Evolutionary conservation across 2,888 invertebrate genomes (phyloP), one percentile per base, ranked within the genome.

Genomic region (Temnothorax rugatulus): DNA sequence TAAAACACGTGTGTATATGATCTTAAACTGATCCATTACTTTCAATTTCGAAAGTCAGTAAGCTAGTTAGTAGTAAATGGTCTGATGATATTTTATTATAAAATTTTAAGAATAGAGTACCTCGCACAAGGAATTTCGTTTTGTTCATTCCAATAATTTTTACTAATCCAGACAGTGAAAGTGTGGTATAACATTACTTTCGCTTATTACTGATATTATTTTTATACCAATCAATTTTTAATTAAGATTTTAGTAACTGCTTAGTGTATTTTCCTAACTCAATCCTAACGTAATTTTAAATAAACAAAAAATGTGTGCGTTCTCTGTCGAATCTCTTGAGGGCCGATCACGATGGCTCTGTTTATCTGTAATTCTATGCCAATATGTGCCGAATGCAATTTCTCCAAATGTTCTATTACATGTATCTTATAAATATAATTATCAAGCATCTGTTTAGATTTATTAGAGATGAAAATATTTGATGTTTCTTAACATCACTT

Each of bases 311-410:
- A n/a, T 75, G 41, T 68, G 54, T 44, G n/a, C 21, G 25, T 77
- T 77, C 15, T 68, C 3, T 79, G 18, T 71, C 79, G 81, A 88
- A 89, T 89, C 74, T 89, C 85, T 61, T 63, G 82, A 87, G 61
- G 73, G 54, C 64, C 82, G 64, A 86, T 29, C 8, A 15, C 57
- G 47, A 76, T 84, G 85, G 69, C 77, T 59, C 74, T 66, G 84
- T 85, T 54, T 75, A 66, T 84, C 88, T 90, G 64, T 89, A 84
- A 90, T 77, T 91, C 87, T 89, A 91, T 92, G 91, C 93, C 93
- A 93, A 91, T 90, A 92, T 88, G 93, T 93, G 93, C 93, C 93
- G 92, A 91, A 90, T 91, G 87, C 86, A 87, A 91, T 91, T 92
- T 89, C 89, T 90, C 85, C 84, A 86, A 89, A 87, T 89, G 90